Percentiles rank a stretch among this genome's conserved stretches.
Conservation (phyloP, 2,113 vertebrate species). For the Mobula hypostoma region DNA sequence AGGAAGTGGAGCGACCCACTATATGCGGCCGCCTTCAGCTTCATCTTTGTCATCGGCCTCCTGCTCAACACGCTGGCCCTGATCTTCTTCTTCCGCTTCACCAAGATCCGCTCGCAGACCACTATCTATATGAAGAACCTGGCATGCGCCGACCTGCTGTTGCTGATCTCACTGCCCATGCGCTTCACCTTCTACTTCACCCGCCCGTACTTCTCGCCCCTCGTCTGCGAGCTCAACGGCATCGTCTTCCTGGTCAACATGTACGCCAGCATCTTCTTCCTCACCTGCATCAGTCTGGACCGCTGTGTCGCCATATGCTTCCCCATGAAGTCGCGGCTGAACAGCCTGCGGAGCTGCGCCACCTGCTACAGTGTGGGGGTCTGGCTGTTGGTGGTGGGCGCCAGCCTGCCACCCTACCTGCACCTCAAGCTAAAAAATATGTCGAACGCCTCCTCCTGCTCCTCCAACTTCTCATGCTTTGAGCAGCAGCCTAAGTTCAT, state of each 20-base stretch:
- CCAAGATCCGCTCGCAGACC: conserved; percentile 52
- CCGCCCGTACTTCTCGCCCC: accelerated
- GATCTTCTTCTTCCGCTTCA: conserved; percentile 46
- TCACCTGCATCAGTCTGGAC: conserved; percentile 57
- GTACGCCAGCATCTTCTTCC: conserved; percentile 63
- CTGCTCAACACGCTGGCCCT: conserved; percentile 50
- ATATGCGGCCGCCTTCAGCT: conserved; percentile 42
- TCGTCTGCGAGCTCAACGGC: conserved; percentile 45
- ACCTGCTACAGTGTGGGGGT: conserved; percentile 49
- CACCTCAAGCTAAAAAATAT: accelerated
- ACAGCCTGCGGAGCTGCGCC: conserved; percentile 48
- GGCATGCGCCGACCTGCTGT: conserved; percentile 52
- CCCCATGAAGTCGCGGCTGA: conserved; percentile 49
- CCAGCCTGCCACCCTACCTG: conserved; percentile 49
- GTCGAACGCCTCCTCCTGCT: too few relatives aligned
- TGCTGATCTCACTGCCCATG: conserved; percentile 53
- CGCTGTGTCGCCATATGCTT: conserved; percentile 57
- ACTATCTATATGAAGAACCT: conserved; percentile 61
- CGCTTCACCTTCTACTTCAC: conserved; percentile 48
- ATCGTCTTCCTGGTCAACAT: conserved; percentile 59
- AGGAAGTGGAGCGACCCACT: too few relatives aligned
- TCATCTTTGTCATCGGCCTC: conserved; percentile 45
- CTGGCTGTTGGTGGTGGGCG: conserved; percentile 51
- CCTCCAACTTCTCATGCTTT: conserved; percentile 41
- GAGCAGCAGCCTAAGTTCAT: conserved; percentile 43